phyloP scores from a whole-genome alignment of 2,113 vertebrate species.

The Paedocypris sp. region DNA sequence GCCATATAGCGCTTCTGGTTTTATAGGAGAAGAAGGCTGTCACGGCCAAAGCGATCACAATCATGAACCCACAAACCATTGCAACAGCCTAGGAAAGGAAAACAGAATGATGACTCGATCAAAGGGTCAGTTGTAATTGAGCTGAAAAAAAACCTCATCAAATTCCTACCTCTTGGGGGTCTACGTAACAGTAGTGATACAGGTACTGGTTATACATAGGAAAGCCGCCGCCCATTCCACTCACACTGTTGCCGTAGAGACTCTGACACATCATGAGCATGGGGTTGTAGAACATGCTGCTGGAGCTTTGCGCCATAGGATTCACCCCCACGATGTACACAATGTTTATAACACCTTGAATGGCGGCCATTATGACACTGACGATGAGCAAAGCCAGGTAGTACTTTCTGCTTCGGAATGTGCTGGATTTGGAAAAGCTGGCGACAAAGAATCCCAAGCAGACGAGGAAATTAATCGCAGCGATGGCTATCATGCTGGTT shows the following conservation, averaged over 20 bases:
- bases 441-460: conserved; percentile 62
- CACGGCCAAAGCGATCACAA: conserved; percentile 65
- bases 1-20: conserved; percentile 77
- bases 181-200: conserved; percentile 86
- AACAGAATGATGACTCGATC: not conserved
- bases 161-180: conserved; percentile 88
- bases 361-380: conserved; percentile 54
- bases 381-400: conserved; percentile 62
- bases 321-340: conserved; percentile 79
- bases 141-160: no score
- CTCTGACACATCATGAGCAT: conserved; percentile 73
- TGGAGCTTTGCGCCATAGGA: conserved; percentile 68
- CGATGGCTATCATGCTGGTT: conserved; percentile 75
- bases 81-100: conserved; percentile 68
- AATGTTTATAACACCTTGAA: conserved; percentile 74
- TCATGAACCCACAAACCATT: conserved; percentile 77
- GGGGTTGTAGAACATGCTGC: conserved; percentile 65
- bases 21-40: conserved; percentile 69
- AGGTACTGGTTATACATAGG: conserved; percentile 75
- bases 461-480: conserved; percentile 68
- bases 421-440: conserved; percentile 61
- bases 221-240: conserved; percentile 56
- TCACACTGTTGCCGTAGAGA: conserved; percentile 57
- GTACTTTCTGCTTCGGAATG: conserved; percentile 62
- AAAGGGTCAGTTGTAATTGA: not conserved